These are phyloP conservation scores for Tonatia bakeri DNA, from an alignment of 2,113 vertebrate genomes.

Conservation along the genomic window DNA sequence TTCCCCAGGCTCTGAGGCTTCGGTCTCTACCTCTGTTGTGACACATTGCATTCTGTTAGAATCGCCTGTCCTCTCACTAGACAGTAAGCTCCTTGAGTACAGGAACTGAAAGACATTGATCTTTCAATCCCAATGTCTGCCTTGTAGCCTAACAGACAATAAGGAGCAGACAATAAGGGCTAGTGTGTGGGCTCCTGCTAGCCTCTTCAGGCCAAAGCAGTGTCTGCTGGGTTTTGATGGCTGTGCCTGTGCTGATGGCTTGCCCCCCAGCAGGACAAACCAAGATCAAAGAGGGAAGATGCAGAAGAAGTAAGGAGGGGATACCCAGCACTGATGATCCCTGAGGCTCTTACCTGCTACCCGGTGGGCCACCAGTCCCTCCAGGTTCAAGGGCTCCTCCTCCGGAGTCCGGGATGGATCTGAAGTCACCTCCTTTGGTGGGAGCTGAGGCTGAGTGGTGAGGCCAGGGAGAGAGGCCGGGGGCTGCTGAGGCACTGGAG, in stretches of 20 bases:
- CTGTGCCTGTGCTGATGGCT: neutral
- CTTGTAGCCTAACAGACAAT: neutral
- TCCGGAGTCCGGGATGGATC: conserved; percentile 79
- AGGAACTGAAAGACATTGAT: neutral
- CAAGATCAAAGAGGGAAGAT: neutral
- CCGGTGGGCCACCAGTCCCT: conserved; percentile 95
- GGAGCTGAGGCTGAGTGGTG: conserved; percentile 74
- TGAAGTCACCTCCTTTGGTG: conserved; percentile 77
- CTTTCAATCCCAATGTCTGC: neutral
- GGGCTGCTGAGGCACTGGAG: conserved; percentile 77
- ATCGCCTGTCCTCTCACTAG: neutral
- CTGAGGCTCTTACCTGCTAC: conserved; percentile 90
- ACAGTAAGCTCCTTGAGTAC: neutral
- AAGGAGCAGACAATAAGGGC: neutral
- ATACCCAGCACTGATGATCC: neutral
- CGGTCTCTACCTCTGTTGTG: neutral
- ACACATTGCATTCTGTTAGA: neutral
- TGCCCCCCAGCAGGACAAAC: neutral
- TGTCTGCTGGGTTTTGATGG: neutral
- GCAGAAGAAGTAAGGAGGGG: neutral
- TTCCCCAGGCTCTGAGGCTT: neutral
- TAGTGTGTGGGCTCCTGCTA: neutral
- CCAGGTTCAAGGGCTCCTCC: conserved; percentile 88
- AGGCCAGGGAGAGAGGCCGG: conserved; percentile 81
- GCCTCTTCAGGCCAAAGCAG: neutral